These are phyloP conservation scores for Polyommatus iphigenia DNA, from an alignment of 2,888 invertebrate species.

Conservation along the genomic window DNA sequence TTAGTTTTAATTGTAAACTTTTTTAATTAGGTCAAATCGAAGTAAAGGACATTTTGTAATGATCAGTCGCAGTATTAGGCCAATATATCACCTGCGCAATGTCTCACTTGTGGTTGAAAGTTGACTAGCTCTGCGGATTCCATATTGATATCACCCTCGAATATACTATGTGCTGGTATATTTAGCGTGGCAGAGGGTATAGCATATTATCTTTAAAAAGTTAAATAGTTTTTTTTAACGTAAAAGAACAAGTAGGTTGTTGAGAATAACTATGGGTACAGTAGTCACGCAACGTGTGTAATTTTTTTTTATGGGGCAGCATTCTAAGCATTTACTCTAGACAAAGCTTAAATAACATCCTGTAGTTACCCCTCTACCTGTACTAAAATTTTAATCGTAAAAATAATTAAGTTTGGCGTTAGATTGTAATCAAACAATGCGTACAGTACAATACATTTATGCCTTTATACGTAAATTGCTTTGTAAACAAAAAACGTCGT, in stretches of 20 bases:
- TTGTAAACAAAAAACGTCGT: constrained; percentile 30
- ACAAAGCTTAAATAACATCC: background rate
- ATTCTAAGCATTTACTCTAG: background rate
- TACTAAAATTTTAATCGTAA: background rate
- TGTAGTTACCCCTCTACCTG: background rate
- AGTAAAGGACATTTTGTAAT: background rate
- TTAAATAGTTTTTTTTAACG: background rate
- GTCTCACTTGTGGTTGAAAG: constrained; percentile 8
- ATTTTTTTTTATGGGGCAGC: background rate
- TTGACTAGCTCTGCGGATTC: background rate
- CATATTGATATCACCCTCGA: background rate
- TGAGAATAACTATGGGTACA: background rate
- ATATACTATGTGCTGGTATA: background rate
- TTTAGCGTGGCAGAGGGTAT: background rate
- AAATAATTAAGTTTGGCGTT: background rate
- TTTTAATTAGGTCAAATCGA: background rate
- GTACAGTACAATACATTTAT: constrained; percentile 18
- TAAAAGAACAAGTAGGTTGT: background rate
- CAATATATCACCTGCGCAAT: background rate
- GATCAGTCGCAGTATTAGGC: background rate
- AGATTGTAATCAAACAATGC: constrained; percentile 24
- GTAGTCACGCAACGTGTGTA: background rate
- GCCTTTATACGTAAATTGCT: constrained; percentile 12
- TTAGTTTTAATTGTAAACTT: background rate
- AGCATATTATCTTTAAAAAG: background rate